phyloP scores from a whole-genome alignment of 1,140 invertebrate genomes.

The Megathymus violae region DNA sequence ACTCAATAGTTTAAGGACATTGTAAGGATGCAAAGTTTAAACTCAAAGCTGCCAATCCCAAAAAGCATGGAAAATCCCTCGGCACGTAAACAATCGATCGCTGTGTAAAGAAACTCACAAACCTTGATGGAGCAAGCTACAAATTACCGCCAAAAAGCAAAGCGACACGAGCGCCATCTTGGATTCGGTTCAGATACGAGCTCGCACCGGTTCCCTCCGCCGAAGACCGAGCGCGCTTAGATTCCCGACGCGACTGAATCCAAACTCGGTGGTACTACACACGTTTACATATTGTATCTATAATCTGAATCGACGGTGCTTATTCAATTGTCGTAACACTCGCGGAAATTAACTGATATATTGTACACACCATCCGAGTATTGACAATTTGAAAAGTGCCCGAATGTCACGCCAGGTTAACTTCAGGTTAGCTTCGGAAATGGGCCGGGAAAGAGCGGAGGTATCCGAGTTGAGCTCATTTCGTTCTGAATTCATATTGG shows the following conservation, averaged over 20 bases:
- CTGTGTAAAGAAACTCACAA: slow-evolving; percentile 44
- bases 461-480: too few relatives aligned
- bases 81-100: slow-evolving; percentile 11
- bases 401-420: not conserved
- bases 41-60: not conserved
- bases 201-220: slow-evolving; percentile 52
- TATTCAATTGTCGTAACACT: slow-evolving; percentile 69
- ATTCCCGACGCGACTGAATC: slow-evolving; percentile 47
- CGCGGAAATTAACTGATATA: slow-evolving; percentile 56
- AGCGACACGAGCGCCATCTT: slow-evolving; percentile 58
- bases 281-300: slow-evolving; percentile 55
- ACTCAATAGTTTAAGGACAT: not conserved
- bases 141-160: slow-evolving; percentile 67
- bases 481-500: too few relatives aligned
- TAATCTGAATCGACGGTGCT: slow-evolving; percentile 50
- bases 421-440: too few relatives aligned
- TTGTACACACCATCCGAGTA: slow-evolving; percentile 28
- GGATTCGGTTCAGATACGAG: slow-evolving; percentile 28
- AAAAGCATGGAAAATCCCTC: not conserved
- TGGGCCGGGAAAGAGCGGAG: too few relatives aligned
- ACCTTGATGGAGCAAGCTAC: slow-evolving; percentile 75
- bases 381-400: slow-evolving; percentile 16
- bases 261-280: slow-evolving; percentile 39
- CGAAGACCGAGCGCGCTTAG: slow-evolving; percentile 47
- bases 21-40: not conserved